Evolutionary conservation across 2,113 vertebrate species (phyloP), one percentile per base, ranked within the genome.

Genomic region (Cervus canadensis): DNA sequence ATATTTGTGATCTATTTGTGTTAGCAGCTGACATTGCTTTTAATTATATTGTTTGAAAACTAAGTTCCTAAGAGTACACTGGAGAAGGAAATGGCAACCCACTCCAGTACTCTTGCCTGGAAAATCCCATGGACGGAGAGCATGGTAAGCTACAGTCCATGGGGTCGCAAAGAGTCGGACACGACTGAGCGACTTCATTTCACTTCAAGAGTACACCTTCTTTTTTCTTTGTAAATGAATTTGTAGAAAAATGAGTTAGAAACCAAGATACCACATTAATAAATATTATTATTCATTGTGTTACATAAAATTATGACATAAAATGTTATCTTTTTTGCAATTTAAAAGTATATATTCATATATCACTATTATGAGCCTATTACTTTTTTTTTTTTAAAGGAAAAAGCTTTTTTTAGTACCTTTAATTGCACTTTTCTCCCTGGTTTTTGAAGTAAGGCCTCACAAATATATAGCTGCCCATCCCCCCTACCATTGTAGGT

Each of bases 191-290:
- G 48, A 50, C 48, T 50, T 50, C 48, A 50, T 12, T 13, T 50
- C 48, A 50, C 12, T 50, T 50, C 48, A 59, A 89, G 87, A 54
- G 15, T 89, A 19, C 48, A 48, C 57, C 21, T n/a, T 71, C 81
- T 87, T 91, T 78, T 67, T 92, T 43, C 19, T 28, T 91, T 62
- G 33, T 71, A 94, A 94, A 36, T 56, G 50, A 94, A 94, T 81
- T 85, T 93, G 33, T 83, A 94, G 26, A 96, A 89, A 96, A 90
- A 96, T 57, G 48, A 92, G 9, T 30, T 59, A 92, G 57, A 60
- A 89, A 84, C 16, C 30, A 62, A 87, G 23, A 87, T 62, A 59
- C 54, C 15, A 64, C 45, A 78, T 94, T 91, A 56, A 76, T 33
- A 82, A 93, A 95, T 87, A 82, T 54, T 92, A 36, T 84, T 79